A percentile compares a stretch with the other conserved stretches of the same genome.
phyloP scores from a whole-genome alignment of 2,113 vertebrate genomes.

The Stictonetta naevosa region DNA sequence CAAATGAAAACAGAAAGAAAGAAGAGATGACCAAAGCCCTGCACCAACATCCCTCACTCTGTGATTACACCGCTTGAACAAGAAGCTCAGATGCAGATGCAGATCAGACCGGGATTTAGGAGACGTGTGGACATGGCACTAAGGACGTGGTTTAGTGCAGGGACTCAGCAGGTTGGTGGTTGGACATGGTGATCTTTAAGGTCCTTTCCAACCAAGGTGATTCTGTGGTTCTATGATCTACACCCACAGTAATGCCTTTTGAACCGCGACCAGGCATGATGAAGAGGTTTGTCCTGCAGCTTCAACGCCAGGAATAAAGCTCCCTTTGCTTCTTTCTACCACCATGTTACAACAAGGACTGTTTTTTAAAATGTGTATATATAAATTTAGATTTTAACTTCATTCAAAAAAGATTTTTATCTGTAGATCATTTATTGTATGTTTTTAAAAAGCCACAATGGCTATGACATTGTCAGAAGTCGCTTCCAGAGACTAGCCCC shows the following conservation, averaged over 20 bases:
- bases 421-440: neutral
- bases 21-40: neutral
- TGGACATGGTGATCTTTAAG: neutral
- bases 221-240: neutral
- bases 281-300: neutral
- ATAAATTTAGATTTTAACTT: neutral
- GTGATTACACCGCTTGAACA: neutral
- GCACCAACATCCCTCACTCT: neutral
- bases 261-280: neutral
- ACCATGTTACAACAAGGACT: neutral
- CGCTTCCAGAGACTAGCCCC: neutral
- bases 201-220: neutral
- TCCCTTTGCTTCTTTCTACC: neutral
- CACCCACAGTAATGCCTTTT: neutral
- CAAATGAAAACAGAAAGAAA: neutral
- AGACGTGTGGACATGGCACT: neutral
- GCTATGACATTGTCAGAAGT: neutral
- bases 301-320: neutral
- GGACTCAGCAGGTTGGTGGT: neutral
- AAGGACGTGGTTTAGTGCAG: neutral
- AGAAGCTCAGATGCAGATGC: neutral
- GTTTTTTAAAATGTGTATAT: neutral
- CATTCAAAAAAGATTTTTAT: neutral
- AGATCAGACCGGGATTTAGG: neutral
- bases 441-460: neutral